Evolutionary conservation across 2,888 invertebrate genomes (phyloP).

Genomic region (Agrotis exclamationis): DNA sequence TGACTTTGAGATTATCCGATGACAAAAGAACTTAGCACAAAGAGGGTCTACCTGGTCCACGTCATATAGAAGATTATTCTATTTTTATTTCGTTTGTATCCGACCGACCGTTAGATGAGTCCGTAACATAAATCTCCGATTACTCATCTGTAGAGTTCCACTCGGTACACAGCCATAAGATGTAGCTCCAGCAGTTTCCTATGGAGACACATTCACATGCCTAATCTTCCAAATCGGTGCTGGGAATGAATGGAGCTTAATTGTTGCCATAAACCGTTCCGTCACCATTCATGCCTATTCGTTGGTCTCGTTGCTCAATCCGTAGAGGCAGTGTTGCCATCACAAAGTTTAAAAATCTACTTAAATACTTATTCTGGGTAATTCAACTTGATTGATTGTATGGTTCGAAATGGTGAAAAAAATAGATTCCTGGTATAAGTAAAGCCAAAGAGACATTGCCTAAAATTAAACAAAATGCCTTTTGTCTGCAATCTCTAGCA

Average conservation of each 20-base stretch:
- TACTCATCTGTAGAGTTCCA: conserved; percentile 36
- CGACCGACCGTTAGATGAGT: conserved; percentile 32
- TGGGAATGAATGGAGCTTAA: conserved; percentile 50
- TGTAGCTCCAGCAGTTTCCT: conserved; percentile 24
- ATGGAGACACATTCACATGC: conserved; percentile 34
- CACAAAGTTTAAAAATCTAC: neutral
- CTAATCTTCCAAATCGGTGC: conserved; percentile 40
- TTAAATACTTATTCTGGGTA: no score
- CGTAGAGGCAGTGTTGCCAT: neutral
- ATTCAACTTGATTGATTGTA: no score
- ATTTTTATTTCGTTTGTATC: conserved; percentile 34
- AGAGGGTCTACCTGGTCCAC: conserved; percentile 17
- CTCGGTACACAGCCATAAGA: conserved; percentile 17
- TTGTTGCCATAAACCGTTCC: conserved; percentile 38
- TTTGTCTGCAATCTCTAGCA: conserved; percentile 8
- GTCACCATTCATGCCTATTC: conserved; percentile 28
- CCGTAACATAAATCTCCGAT: conserved; percentile 40
- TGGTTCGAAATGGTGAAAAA: no score
- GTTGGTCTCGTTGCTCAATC: conserved; percentile 61
- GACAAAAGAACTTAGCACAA: conserved; percentile 34
- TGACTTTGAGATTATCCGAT: conserved; percentile 35
- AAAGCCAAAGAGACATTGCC: no score
- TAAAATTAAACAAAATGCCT: neutral
- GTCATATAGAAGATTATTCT: conserved; percentile 38
- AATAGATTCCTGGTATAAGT: no score